Conservation (phyloP, 1,140 invertebrate species). For the Ips typographus region DNA sequence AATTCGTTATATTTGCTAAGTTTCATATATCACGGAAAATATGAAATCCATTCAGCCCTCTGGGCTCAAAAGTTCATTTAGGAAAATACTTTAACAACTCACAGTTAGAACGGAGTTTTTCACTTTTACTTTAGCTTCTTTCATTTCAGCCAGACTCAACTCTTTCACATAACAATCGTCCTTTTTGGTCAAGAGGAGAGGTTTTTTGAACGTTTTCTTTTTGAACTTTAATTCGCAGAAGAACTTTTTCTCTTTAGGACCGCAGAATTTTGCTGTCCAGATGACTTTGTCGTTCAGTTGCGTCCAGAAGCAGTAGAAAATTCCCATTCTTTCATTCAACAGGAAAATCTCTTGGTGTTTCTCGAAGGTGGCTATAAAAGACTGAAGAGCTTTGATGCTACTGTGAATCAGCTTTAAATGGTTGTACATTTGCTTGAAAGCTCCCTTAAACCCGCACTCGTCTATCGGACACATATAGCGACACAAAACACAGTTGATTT, state of each 20-base stretch:
- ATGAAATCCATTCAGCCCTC: background rate
- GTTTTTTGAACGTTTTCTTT: constrained; percentile 37
- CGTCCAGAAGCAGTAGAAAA: constrained; percentile 42
- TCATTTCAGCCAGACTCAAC: constrained; percentile 37
- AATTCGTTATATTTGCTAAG: constrained; percentile 33
- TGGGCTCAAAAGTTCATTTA: background rate
- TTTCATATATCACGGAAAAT: background rate
- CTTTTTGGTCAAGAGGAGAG: constrained; percentile 37
- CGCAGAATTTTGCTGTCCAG: constrained; percentile 43
- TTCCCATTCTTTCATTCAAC: constrained; percentile 39
- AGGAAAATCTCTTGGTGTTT: constrained; percentile 43
- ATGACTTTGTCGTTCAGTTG: constrained; percentile 25
- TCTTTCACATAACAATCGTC: constrained; percentile 37
- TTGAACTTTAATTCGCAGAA: constrained; percentile 45
- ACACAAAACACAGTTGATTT: constrained; percentile 44
- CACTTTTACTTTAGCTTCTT: constrained; percentile 41
- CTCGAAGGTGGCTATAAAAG: constrained; percentile 37
- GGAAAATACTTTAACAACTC: no score
- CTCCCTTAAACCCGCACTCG: constrained; percentile 38
- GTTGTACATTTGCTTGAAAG: constrained; percentile 34
- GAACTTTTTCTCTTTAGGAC: constrained; percentile 42
- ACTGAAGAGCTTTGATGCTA: constrained; percentile 41
- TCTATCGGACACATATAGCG: constrained; percentile 40
- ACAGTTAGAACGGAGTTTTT: constrained; percentile 44
- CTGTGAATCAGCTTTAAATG: constrained; percentile 45